Base-by-base conservation (phyloP, 2,888 invertebrate species). In the Troides oblongomaculatus region DNA sequence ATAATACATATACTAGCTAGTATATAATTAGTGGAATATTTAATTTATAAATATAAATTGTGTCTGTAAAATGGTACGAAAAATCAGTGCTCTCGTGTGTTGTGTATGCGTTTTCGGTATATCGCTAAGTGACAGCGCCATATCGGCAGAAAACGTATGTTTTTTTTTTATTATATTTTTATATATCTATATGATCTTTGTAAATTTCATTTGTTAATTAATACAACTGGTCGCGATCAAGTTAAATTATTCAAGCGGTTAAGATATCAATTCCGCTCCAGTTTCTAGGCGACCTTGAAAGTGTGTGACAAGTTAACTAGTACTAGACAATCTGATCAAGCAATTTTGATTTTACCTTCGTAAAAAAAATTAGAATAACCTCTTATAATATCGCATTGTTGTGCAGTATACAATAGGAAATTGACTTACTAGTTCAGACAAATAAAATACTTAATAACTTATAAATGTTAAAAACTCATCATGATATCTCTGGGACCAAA, bases 61-160 rank as follows among this genome's bases (percentile, higher is more conserved):
- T 76, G 76, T 67, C 70, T 68, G 78, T 77, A 76, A 61, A 85
- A 92, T 92, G 92, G 87, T 89, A 84, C 88, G 88, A 65, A 85
- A 89, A 86, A 81, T 92, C 53, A 86, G 89, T 89, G 91, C 82
- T 69, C 83, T 92, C 57, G 71, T 91, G 79, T 92, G 90, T 80
- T 91, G 86, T 72, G 77, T 91, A 67, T 90, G 88, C 83, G 83
- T 92, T 77, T 88, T 92, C 70, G 85, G 89, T 71, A 89, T 90
- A 75, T 88, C 90, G 2, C 75, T 87, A 72, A 86, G 90, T 78
- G 89, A 90, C 72, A 92, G 90, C 80, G 90, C 91, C 53, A 89
- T 92, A 79, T 89, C 91, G 25, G 81, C 89, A 71, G 92, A 92
- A 77, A 86, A 69, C 21, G 70, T 70, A 66, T 43, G 66, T 60